phyloP scores from a whole-genome alignment of 2,888 invertebrate genomes.

The Mongoloraphidia duomilia region DNA sequence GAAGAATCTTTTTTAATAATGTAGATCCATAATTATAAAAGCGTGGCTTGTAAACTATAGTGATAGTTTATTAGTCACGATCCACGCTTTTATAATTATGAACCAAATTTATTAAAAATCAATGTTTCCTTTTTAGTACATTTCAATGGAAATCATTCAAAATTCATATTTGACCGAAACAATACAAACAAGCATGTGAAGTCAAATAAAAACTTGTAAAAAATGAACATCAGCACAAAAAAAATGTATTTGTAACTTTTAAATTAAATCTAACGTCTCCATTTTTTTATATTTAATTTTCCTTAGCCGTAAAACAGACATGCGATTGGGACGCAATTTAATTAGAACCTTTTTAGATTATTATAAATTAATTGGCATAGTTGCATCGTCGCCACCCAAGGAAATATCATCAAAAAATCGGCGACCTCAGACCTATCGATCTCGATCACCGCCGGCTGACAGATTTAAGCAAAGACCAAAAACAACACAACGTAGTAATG shows the following conservation, averaged over 20 bases:
- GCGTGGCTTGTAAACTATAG: too few relatives aligned
- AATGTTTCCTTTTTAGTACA: too few relatives aligned
- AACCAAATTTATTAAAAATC: too few relatives aligned
- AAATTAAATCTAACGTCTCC: not conserved
- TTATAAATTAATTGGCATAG: conserved; percentile 58
- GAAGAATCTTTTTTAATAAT: too few relatives aligned
- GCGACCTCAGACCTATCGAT: conserved; percentile 20
- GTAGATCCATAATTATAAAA: too few relatives aligned
- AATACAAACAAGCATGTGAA: too few relatives aligned
- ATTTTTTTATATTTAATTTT: conserved; percentile 7
- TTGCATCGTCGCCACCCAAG: conserved; percentile 34
- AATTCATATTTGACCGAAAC: too few relatives aligned
- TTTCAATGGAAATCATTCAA: too few relatives aligned
- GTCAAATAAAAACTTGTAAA: too few relatives aligned
- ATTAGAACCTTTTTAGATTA: conserved; percentile 65
- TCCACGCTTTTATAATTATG: too few relatives aligned
- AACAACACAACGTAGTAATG: conserved; percentile 32
- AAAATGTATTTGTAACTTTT: not conserved
- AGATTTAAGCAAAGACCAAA: conserved; percentile 30
- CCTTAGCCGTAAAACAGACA: conserved; percentile 40
- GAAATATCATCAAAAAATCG: conserved; percentile 26
- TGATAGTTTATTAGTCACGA: too few relatives aligned
- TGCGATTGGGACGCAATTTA: conserved; percentile 62
- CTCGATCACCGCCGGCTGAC: conserved; percentile 26
- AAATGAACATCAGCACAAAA: too few relatives aligned